Base-by-base conservation (phyloP, 2,113 vertebrate genomes). In the Oophaga pumilio region DNA sequence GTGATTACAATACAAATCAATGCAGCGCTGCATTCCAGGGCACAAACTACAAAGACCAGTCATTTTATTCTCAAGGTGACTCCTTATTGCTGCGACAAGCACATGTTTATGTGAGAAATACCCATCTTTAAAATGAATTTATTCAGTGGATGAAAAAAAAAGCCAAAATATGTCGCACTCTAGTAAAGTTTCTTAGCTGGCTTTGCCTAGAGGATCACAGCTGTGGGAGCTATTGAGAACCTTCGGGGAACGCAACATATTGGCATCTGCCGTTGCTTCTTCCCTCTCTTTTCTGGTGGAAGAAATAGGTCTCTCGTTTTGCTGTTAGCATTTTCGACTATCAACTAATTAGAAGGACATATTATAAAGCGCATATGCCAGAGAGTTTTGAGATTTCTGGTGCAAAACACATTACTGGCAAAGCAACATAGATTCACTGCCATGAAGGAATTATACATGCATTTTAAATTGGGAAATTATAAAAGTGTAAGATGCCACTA, bases 281-380 rank as follows among this genome's bases (percentile, higher is more conserved):
- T 66, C 71, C 62, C 76, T 83, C 59, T 88, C 80, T 77, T 82
- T 64, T 83, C 80, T 88, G 87, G 69, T 88, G 87, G 81, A 88
- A 88, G 71, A 84, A 76, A 84, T 88, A 24, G 71, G 80, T 56
- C 78, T 87, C 26, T 7, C 24, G 22, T 84, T 87, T 88, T 83
- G 87, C 87, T 88, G n/a, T 77, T 77, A 76, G 87, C 87, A 84
- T 88, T 88, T 84, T 76, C 82, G 71, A 77, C 73, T 68, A 76
- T 49, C 87, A 88, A 88, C 84, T 88, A 88, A 88, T 88, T 88
- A 88, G 87, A 64, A 22, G 77, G 87, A 77, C 57, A 49, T 84
- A 84, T 68, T 88, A 84, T 88, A n/a, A 68, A 84, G 87, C 71
- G 77, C 87, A 88, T 88, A 88, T 88, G 87, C 80, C 81, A 84